Base-by-base conservation (phyloP, 2,888 invertebrate genomes). In the Epinotia bilunana region DNA sequence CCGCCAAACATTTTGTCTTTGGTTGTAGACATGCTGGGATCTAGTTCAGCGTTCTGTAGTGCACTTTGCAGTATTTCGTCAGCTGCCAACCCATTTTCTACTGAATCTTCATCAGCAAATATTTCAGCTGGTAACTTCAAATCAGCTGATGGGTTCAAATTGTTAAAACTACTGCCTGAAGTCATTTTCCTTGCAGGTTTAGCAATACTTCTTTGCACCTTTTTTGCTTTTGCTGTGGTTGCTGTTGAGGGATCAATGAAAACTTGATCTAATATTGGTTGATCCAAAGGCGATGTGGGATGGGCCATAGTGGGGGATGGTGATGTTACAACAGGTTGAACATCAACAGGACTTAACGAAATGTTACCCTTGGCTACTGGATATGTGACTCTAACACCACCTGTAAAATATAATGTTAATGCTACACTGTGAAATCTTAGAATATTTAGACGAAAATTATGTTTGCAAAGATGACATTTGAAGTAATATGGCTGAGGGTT, bases 101-200 rank as follows among this genome's bases (percentile, higher is more conserved):
- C 86, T 13, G 94, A 93, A 78, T 94, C 94, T 79, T 94, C 94
- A 80, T 92, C 93, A 64, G 94, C 94, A 84, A 94, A 94, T 83
- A 94, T 94, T 77, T 94, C 92, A 72, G 92, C 93, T 9, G 94
- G 94, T 33, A 94, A 85, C 80, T 87, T 93, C 77, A 92, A 86
- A 79, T 94, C 94, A 72, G 91, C 89, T 49, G 93, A 82, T 70
- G 91, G 91, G 62, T 91, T 90, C 77, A 93, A 82, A 20, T 83
- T 76, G 77, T 91, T 90, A 73, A 86, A 94, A 80, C 86, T 89
- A 73, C 84, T 88, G 7, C 87, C 81, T 70, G 87, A 83, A 46
- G 86, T 79, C 53, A 89, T 78, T 39, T 79, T 83, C 79, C 87
- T 92, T 16, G 79, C 79, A 67, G 84, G 65, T 55, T 77, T 77